Percentiles rank a stretch among this genome's conserved stretches.
Conservation (phyloP, 2,888 invertebrate species). For the Netelia fuscicornis region DNA sequence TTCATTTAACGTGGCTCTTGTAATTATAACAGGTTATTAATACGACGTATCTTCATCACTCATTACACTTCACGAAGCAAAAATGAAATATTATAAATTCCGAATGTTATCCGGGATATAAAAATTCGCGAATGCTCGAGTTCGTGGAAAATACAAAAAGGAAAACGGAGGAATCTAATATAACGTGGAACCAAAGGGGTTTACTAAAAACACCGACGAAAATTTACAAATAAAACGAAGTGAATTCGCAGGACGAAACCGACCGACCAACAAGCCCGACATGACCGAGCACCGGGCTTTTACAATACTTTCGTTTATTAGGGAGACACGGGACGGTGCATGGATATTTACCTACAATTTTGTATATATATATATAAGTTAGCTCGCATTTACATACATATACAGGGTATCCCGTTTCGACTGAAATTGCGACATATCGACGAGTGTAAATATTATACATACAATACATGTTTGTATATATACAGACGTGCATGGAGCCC, state of each 20-base stretch:
- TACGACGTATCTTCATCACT: neutral
- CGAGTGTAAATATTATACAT: too few species aligned
- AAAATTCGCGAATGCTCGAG: neutral
- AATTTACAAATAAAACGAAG: neutral
- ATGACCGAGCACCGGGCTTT: slow-evolving; percentile 1
- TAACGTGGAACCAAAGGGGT: neutral
- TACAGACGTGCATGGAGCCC: neutral
- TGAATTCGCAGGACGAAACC: slow-evolving; percentile 4
- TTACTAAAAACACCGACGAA: neutral
- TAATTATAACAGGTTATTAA: neutral
- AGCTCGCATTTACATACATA: neutral
- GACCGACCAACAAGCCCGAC: neutral
- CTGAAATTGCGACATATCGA: too few species aligned
- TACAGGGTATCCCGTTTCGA: too few species aligned
- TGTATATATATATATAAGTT: neutral
- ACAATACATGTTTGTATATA: neutral
- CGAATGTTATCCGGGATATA: neutral
- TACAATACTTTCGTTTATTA: slow-evolving; percentile 33
- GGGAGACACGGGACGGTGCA: neutral
- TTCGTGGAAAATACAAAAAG: neutral
- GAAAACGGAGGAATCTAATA: neutral
- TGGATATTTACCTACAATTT: slow-evolving; percentile 5
- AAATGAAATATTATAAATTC: neutral
- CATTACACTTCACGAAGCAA: neutral
- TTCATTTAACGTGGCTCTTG: too few species aligned